Base-by-base conservation (phyloP, 2,113 vertebrate species). In the Xyrauchen texanus region DNA sequence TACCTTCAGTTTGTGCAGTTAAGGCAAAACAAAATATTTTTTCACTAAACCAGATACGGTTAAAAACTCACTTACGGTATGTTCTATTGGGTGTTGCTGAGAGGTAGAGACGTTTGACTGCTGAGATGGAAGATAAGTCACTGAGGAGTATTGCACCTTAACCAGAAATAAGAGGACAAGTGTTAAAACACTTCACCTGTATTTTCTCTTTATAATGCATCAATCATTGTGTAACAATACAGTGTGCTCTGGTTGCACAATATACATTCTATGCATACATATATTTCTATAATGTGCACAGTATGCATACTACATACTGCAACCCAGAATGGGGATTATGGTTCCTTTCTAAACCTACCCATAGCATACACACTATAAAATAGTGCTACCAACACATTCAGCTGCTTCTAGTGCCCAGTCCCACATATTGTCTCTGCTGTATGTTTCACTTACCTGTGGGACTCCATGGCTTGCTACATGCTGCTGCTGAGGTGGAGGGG, bases 41-140 rank as follows among this genome's bases (percentile, higher is more conserved):
- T 58, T 6, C 55, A 58, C 6, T 58, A 58, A 15, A 7, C 53
- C 11, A 57, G 11, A 58, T 58, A 15, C 6, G n/a, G 15, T 6
- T 55, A 55, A 15, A n/a, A 58, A 15, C 10, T 64, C 5, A 85
- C 72, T 78, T 53, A 73, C 72, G 62, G 42, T 72, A 66, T 64
- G 81, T 94, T 98, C 96, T 91, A 94, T 87, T 66, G 94, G 86
- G 88, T 95, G 96, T 81, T 95, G 94, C 84, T 97, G 96, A 9
- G 94, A 88, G 79, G 96, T 91, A 77, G 95, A 91, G 82, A 95
- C 87, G 15, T 96, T 91, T 87, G 97, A 88, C 86, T 97, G 96
- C 86, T 95, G 94, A 81, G 96, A 89, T 89, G 95, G 93, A 86
- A 95, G 87, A 84, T 96, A 96, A 34, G 96, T 94, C 84, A 96